Evolutionary conservation across 2,797 vertebrate genomes (phyloP).

Genomic region (Mus spretus): DNA sequence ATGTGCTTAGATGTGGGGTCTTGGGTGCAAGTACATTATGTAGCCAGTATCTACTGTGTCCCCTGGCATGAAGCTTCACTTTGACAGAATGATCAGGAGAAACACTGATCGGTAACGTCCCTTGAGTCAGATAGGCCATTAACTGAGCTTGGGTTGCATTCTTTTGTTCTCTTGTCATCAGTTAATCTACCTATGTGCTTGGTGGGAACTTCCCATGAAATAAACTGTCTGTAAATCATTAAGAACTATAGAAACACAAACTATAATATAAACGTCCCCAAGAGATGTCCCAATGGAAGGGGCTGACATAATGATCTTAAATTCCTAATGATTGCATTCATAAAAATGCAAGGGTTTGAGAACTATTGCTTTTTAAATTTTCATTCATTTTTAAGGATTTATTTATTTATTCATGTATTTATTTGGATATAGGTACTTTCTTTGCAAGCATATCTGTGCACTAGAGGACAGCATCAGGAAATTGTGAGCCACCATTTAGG

Average conservation of each 20-base stretch:
- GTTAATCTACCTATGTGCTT: background rate
- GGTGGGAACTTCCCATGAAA: background rate
- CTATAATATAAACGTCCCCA: background rate
- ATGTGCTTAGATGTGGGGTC: background rate
- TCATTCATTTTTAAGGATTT: background rate
- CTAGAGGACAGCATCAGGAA: background rate
- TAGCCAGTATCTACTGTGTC: background rate
- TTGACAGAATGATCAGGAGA: background rate
- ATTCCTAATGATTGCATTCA: conserved; percentile 47
- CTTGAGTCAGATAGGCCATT: background rate
- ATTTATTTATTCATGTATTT: background rate
- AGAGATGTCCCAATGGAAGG: background rate
- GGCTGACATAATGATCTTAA: conserved; percentile 54
- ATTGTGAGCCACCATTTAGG: background rate
- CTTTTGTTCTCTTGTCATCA: background rate
- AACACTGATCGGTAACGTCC: background rate
- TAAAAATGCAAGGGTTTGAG: conserved; percentile 33
- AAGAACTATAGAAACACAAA: conserved; percentile 38
- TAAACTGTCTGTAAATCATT: background rate
- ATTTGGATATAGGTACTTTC: background rate
- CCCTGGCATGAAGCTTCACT: background rate
- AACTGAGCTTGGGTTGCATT: background rate
- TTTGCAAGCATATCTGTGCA: background rate
- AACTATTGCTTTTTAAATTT: background rate
- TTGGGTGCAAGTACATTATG: accelerated